These are phyloP conservation scores for Heteromormyrus szaboi DNA, from an alignment of 2,797 vertebrate species.

Conservation along the genomic window DNA sequence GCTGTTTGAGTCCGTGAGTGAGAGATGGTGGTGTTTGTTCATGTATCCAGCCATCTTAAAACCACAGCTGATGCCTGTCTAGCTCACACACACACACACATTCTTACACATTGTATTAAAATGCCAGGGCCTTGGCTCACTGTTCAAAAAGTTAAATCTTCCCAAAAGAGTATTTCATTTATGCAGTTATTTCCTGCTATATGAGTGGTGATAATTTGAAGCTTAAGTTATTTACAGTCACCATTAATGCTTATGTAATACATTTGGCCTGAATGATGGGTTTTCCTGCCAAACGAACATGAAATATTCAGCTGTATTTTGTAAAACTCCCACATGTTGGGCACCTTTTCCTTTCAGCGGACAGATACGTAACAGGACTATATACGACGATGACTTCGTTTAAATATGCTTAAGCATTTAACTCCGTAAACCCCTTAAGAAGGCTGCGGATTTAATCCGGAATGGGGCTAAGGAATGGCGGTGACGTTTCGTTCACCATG, in stretches of 20 bases:
- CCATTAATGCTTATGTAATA: background rate
- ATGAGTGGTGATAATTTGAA: background rate
- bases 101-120: background rate
- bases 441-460: background rate
- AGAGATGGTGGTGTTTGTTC: background rate
- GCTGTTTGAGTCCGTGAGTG: background rate
- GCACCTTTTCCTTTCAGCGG: background rate
- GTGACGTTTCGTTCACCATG: background rate
- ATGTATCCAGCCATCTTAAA: background rate
- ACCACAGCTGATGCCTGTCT: background rate
- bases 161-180: background rate
- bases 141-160: background rate
- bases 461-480: background rate
- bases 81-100: background rate
- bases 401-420: background rate
- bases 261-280: background rate
- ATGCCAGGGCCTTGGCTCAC: background rate
- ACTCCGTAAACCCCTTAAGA: background rate
- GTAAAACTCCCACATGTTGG: slow-evolving; percentile 9
- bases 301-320: slow-evolving; percentile 7
- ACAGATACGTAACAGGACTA: background rate
- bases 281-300: background rate
- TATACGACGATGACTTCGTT: background rate
- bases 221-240: background rate
- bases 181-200: background rate